Conservation (phyloP, 2,113 vertebrate species). For the Mesocricetus auratus region DNA sequence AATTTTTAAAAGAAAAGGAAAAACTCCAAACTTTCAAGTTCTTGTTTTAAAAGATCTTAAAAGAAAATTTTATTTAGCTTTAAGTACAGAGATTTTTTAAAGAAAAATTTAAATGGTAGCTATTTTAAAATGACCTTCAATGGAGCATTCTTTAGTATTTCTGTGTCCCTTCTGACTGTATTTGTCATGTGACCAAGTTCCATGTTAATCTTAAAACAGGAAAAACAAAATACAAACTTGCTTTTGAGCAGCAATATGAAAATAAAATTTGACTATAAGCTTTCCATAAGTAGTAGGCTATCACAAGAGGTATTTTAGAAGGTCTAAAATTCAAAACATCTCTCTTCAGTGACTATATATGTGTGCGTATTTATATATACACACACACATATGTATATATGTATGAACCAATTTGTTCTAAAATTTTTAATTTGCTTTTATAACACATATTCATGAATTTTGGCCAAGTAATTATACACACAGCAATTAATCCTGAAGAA, state of each 20-base stretch:
- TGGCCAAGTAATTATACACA: neutral
- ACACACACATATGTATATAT: neutral
- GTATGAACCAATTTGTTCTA: neutral
- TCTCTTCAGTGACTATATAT: neutral
- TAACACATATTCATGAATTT: neutral
- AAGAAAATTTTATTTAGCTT: neutral
- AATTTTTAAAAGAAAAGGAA: neutral
- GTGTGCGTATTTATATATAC: no score
- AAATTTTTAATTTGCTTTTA: neutral
- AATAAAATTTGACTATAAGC: neutral
- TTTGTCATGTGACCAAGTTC: neutral
- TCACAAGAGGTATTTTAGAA: neutral
- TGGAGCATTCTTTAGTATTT: neutral
- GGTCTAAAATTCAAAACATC: neutral
- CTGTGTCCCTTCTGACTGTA: neutral
- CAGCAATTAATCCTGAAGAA: neutral
- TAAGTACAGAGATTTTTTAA: neutral
- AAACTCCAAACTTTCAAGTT: neutral
- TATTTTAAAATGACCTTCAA: neutral
- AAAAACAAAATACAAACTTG: neutral
- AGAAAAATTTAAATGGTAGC: neutral
- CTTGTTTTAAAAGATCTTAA: neutral
- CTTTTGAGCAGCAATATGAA: neutral
- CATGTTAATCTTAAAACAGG: neutral
- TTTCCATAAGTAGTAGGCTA: neutral